Evolutionary conservation across 2,113 vertebrate species (phyloP), one percentile per base, ranked within the genome.

Genomic region (Sciurus niger): DNA sequence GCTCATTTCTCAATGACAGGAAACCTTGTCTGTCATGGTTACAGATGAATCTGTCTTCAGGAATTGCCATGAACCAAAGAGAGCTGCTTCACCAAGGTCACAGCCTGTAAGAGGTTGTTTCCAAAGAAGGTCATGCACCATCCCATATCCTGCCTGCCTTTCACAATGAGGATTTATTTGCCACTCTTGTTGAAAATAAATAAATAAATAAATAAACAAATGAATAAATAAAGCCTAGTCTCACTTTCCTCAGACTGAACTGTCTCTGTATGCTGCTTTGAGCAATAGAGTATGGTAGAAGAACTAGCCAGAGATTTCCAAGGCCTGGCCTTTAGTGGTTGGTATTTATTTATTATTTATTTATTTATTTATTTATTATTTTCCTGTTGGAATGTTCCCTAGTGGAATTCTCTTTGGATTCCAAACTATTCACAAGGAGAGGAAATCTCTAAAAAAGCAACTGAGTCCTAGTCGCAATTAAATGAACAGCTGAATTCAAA

Each of bases 91-190:
- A 32, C 37, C 22, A 46, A 55, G 9, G 25, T 65, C 24, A 30
- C 6, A 65, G 2, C 8, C 63, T 93, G 6, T 0, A 2, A 1
- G 1, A 18, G n/a, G 4, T 4, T 17, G 1, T 76, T 83, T 85
- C 4, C n/a, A 13, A 43, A 46, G 14, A 10, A 24, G 25, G 6
- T 3, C 3, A 1, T 13, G 77, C 0, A 6, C 17, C 22, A 53
- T 7, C 30, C 8, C 10, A 8, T 8, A 46, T 70, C 51, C 16
- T n/a, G 11, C 22, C 28, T 37, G 16, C 48, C 34, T 55, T n/a
- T 63, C 74, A 4, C 30, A 53, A 32, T 58, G 58, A 65, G 20
- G 28, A 84, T 46, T 76, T 68, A 84, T 46, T 84, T 76, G 3
- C 2, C 28, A 30, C 14, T 82, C 12, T 16, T 70, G 3, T 17